Base-by-base conservation (phyloP, 1,140 invertebrate species). In the Agrilus planipennis region DNA sequence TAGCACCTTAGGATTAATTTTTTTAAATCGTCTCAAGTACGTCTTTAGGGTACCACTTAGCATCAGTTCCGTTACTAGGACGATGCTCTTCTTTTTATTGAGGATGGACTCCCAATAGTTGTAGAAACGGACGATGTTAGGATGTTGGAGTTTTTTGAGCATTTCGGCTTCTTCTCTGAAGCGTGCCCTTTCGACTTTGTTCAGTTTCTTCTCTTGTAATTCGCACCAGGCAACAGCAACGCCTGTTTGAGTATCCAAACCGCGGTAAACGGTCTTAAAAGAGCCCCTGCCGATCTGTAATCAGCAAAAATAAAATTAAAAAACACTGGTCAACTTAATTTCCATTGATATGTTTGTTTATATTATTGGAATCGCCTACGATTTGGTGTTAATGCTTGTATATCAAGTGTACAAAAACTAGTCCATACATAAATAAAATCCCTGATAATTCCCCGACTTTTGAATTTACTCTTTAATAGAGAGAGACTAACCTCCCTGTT, bases 191-290 rank as follows among this genome's bases (percentile, higher is more conserved):
- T 99, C 95, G 39, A 76, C 80, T 63, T 88, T 88, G 62, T 88
- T 90, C 21, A 89, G 65, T 67, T 90, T 89, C 69, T 88, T 88
- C 62, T 89, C 84, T 76, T 87, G 81, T 46, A 99, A 66, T 71
- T 99, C 95, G 71, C 95, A 99, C 95, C 95, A 99, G 21, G 95
- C 95, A 0, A 99, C 92, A 16, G 93, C 90, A 14, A 97, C 93
- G 5, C 94, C 94, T 19, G 92, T 96, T 65, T 96, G 87, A 3
- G 93, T 95, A 65, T 99, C 95, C 20, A 99, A 70, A 14, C 96
- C 95, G 52, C 92, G 79, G 70, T 91, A 99, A 25, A 99, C 96
- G 15, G 94, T 99, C 66, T 99, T 99, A 66, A 99, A 99, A 45
- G 93, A 97, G 27, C 95, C 95, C 41, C 94, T 75, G 12, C 96